Base-by-base conservation (phyloP, 2,113 vertebrate genomes). In the Empidonax traillii region DNA sequence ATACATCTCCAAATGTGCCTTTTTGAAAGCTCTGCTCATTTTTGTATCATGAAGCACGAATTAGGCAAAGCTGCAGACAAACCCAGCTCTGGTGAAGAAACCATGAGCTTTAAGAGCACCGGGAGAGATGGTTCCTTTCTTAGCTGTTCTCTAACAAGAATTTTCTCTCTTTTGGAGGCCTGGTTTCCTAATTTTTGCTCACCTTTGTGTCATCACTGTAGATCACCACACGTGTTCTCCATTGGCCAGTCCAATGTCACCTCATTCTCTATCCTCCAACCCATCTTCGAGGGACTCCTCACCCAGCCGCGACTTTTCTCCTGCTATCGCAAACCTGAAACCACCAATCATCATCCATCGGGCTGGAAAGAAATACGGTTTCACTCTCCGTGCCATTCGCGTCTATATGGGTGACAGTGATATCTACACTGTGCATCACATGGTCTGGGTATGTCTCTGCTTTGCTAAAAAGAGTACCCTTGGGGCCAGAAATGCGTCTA, bases 391-490 rank as follows among this genome's bases (percentile, higher is more conserved):
- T 8, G 99, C 99, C 94, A 99, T 99, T 97, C 98, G 99, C 3
- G 99, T 99, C 85, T 99, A 99, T 97, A 99, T 99, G 99, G 99
- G 99, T 17, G 99, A 99, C 97, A 98, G 98, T 4, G 98, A 99
- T 77, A 97, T 99, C 98, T 99, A 99, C 98, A 99, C 99, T 10
- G 99, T 99, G 30, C 99, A 99, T 89, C 99, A 99, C 97, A 99
- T 99, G 98, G 99, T 99, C 96, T 99, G 99, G 99, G 99, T 99
- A 98, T 69, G 98, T 98, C 91, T 93, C 65, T 91, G 84, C 55
- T 96, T 81, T 37, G 58, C 80, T 86, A 28, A 21, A 72, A 94
- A 37, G 24, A 89, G 52, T 25, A 20, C 74, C 95, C 93, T 85
- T 3, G 75, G 91, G 89, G 87, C 88, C 84, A 65, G 76, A 39